These are phyloP conservation scores for Dicentrarchus labrax DNA, from an alignment of 2,113 vertebrate species.

Conservation along the genomic window DNA sequence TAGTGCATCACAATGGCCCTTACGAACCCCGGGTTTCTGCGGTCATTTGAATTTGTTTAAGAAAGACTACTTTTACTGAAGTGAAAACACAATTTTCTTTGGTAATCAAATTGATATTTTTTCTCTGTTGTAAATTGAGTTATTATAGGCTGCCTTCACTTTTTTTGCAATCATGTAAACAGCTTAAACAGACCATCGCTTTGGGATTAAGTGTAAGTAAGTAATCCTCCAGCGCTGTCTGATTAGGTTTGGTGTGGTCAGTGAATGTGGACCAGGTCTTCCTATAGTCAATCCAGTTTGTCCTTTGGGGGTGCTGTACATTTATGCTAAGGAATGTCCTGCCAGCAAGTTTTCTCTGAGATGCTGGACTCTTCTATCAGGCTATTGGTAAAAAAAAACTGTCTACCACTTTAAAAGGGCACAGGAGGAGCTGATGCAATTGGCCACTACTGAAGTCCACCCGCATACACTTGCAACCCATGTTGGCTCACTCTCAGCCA, in stretches of 20 bases:
- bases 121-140: neutral
- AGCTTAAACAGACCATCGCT: neutral
- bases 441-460: neutral
- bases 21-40: neutral
- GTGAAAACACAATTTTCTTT: neutral
- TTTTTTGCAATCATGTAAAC: neutral
- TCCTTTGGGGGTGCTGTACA: neutral
- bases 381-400: neutral
- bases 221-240: neutral
- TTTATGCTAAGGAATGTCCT: no score
- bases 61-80: neutral
- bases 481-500: constrained; percentile 5
- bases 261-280: neutral
- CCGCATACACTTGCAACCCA: neutral
- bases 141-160: neutral
- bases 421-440: neutral
- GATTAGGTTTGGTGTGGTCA: neutral
- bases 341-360: neutral
- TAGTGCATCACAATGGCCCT: neutral
- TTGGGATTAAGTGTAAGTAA: neutral
- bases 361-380: neutral
- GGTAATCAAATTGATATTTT: neutral
- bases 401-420: neutral
- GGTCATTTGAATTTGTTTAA: neutral
- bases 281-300: neutral